These are phyloP conservation scores for Promerops cafer DNA, from an alignment of 2,113 vertebrate species.

Conservation along the genomic window DNA sequence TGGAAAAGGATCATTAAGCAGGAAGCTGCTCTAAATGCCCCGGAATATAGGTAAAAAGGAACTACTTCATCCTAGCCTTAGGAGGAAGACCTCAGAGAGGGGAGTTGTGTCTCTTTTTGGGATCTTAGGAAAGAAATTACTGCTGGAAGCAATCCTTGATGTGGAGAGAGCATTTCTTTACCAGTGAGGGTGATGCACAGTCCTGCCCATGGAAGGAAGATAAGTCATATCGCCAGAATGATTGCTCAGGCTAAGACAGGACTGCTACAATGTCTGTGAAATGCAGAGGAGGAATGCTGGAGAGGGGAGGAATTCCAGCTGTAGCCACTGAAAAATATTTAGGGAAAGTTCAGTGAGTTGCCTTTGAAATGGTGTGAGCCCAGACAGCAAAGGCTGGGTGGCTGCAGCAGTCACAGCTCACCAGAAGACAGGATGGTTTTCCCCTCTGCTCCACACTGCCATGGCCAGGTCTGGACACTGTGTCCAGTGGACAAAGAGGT, in stretches of 20 bases:
- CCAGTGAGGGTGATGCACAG: background rate
- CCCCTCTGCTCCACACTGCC: background rate
- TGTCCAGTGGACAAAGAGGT: background rate
- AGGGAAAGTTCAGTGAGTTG: background rate
- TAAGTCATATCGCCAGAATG: fast-evolving
- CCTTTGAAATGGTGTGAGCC: background rate
- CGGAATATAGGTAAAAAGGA: background rate
- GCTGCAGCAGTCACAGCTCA: background rate
- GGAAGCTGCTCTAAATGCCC: background rate
- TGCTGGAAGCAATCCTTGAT: background rate
- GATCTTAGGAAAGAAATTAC: background rate
- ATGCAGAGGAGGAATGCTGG: background rate
- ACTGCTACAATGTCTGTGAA: background rate
- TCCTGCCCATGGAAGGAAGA: no score
- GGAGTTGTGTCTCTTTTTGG: background rate
- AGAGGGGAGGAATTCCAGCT: background rate
- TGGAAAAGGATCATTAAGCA: background rate
- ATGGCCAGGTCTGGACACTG: background rate
- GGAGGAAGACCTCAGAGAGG: background rate
- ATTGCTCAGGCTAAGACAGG: background rate
- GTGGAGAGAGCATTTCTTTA: background rate
- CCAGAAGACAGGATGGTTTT: background rate
- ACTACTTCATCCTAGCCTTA: background rate
- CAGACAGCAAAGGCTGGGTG: background rate
- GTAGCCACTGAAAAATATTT: background rate